phyloP scores from a whole-genome alignment of 2,888 invertebrate species.

The Tiphia femorata region DNA sequence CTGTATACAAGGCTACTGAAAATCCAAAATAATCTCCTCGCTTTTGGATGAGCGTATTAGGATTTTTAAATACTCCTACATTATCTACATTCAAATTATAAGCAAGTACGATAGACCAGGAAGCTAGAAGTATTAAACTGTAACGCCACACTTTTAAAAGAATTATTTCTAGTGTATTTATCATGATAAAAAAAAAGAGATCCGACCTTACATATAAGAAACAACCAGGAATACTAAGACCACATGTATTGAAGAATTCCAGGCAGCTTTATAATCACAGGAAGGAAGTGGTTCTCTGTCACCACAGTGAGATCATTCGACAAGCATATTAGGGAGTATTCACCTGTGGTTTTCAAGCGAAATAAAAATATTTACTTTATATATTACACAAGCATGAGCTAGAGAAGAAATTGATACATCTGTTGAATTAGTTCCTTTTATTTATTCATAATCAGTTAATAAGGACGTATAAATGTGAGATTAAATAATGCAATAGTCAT shows the following conservation, averaged over 20 bases:
- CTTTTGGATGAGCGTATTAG: conserved; percentile 18
- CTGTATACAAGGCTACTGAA: conserved; percentile 56
- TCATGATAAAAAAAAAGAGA: conserved; percentile 6
- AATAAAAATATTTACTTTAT: too few relatives aligned
- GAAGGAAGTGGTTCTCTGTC: conserved; percentile 45
- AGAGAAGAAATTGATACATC: conserved; percentile 20
- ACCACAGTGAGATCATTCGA: too few relatives aligned
- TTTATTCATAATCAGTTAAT: conserved; percentile 52
- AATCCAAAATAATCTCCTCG: conserved; percentile 63
- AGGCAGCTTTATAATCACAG: conserved; percentile 20
- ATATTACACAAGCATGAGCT: too few relatives aligned
- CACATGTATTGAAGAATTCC: too few relatives aligned
- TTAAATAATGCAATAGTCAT: conserved; percentile 48
- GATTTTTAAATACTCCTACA: conserved; percentile 53
- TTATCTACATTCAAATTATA: conserved; percentile 59
- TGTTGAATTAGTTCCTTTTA: conserved; percentile 23
- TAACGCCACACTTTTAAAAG: conserved; percentile 3
- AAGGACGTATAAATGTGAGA: conserved; percentile 55
- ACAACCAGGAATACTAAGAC: too few relatives aligned
- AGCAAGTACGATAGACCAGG: conserved; percentile 4
- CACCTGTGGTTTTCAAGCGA: too few relatives aligned
- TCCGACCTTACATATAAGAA: too few relatives aligned
- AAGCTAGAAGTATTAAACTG: not conserved
- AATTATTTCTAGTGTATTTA: not conserved
- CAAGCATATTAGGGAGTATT: too few relatives aligned